Base-by-base conservation (phyloP, 2,888 invertebrate species). In the Oithona nana region DNA sequence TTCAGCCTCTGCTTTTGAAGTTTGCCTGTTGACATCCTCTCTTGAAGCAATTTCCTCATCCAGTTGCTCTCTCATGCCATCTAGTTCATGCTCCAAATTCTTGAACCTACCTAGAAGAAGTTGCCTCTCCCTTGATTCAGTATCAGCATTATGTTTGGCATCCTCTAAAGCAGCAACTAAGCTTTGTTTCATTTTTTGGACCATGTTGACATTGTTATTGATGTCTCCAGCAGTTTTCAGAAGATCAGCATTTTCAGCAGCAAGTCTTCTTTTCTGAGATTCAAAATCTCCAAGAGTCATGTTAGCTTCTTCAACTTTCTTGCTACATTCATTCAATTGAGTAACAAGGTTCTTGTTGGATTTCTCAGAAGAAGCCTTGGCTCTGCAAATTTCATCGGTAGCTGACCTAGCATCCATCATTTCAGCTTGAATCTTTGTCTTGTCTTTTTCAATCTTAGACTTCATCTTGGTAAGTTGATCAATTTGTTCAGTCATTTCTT, bases 391-490 rank as follows among this genome's bases (percentile, higher is more conserved):
- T 79, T 85, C 85, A 76, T 97, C 95, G 76, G 92, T 84, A 73
- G 88, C 87, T 70, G 85, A 83, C 71, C 90, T 88, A 71, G 89
- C 84, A 80, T 92, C 90, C 81, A 88, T 88, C 75, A 88, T 81
- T 79, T 88, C 88, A 75, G 82, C 82, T 78, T 86, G 84, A 80
- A 86, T 84, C 77, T 82, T 82, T 73, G 85, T 84, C 70, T 88
- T 86, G 78, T 88, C 88, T 78, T 88, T 88, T 80, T 89, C 88
- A 76, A 63, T 63, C 95, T 94, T 95, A 75, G 90, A 88, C 82
- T 97, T 97, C 75, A 92, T 83, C 78, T 98, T 98, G 84, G 94
- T 94, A 76, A 98, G 86, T 76, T 95, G 94, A 79, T 98, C 98
- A 76, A 98, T 88, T 79, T 98, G 97, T 79, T 98, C 98, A 70